Percentiles rank a stretch among this genome's conserved stretches.
Conservation (phyloP, 2,797 vertebrate species). For the Trachops cirrhosus region DNA sequence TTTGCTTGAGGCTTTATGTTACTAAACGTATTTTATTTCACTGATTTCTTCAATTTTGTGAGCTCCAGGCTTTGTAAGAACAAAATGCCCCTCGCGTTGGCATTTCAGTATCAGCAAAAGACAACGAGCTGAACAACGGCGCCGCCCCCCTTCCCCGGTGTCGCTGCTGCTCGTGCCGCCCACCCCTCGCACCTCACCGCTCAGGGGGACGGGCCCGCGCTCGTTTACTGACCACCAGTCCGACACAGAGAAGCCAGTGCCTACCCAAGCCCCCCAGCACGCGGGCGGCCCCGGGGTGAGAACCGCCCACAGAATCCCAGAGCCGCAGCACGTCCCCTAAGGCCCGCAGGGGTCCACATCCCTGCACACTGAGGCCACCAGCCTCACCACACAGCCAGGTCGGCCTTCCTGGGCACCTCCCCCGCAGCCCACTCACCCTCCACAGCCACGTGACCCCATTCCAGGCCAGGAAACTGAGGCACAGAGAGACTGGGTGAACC, state of each 20-base stretch:
- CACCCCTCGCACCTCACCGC: background rate
- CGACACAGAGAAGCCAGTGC: background rate
- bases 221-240: background rate
- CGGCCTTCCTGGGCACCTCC: too few species aligned
- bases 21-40: background rate
- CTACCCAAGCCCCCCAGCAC: background rate
- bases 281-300: rapidly evolving
- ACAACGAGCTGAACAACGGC: background rate
- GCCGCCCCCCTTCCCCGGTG: background rate
- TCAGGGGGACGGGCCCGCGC: background rate
- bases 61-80: background rate
- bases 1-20: background rate
- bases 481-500: rapidly evolving
- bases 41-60: background rate
- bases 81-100: background rate
- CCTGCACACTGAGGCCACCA: background rate
- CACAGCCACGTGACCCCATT: too few species aligned
- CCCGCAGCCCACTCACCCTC: background rate
- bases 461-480: background rate
- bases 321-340: background rate
- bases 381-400: background rate
- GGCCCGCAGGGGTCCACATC: rapidly evolving
- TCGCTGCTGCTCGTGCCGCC: background rate
- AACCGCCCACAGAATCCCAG: rapidly evolving
- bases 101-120: background rate